A percentile compares a stretch with the other conserved stretches of the same genome.
Evolutionary conservation across 2,797 vertebrate species (phyloP).

Genomic region (Poecilia velifera): DNA sequence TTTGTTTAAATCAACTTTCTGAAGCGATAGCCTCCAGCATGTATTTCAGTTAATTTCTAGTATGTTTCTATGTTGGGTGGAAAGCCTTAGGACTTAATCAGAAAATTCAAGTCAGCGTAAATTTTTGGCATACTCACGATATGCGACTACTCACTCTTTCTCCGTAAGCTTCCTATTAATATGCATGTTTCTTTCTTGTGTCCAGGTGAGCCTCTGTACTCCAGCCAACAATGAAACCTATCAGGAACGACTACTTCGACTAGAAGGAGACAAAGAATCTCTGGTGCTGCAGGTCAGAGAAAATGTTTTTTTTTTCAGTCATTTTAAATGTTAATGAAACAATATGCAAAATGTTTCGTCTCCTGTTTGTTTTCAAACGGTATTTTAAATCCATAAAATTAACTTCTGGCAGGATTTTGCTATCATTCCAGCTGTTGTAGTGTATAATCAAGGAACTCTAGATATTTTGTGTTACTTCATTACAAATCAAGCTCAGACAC

Average conservation of each 20-base stretch:
- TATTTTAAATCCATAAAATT: not conserved
- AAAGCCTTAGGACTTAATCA: not conserved
- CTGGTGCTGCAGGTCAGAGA: constrained; percentile 93
- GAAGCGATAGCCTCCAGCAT: not conserved
- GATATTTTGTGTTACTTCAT: constrained; percentile 36
- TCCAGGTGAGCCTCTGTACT: constrained; percentile 88
- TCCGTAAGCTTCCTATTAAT: not conserved
- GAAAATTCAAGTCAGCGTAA: not conserved
- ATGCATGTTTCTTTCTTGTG: constrained; percentile 1
- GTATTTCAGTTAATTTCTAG: not conserved
- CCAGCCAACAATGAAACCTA: constrained; percentile 90
- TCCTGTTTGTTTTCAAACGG: constrained; percentile 13
- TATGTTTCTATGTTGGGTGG: not conserved
- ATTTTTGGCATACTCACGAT: not conserved
- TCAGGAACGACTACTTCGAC: constrained; percentile 90
- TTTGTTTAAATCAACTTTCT: not conserved
- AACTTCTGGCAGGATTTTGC: constrained; percentile 18
- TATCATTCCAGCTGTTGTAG: constrained; percentile 5
- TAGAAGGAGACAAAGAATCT: constrained; percentile 97
- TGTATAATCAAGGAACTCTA: constrained; percentile 22
- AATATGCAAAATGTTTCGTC: not conserved
- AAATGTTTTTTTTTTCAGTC: not conserved
- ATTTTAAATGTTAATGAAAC: not conserved
- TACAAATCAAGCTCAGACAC: constrained; percentile 62
- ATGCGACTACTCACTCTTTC: not conserved